phyloP scores from a whole-genome alignment of 2,113 vertebrate species.

The Laterallus jamaicensis region DNA sequence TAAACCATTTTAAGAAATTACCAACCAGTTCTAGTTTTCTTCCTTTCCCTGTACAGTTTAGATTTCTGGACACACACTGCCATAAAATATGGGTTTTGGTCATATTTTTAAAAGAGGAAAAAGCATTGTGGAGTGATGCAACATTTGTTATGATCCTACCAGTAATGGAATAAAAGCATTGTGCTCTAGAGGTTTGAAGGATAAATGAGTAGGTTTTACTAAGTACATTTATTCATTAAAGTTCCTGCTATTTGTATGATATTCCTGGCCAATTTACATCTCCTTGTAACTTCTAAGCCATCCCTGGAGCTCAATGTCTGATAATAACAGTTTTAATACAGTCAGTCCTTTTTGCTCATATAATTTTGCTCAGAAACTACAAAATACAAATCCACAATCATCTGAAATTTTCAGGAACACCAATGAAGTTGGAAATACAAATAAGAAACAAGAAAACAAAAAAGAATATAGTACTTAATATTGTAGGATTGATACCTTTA shows the following conservation, averaged over 20 bases:
- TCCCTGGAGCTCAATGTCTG: not conserved
- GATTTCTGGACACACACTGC: not conserved
- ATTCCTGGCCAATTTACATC: not conserved
- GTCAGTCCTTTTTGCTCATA: not conserved
- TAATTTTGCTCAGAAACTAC: not conserved
- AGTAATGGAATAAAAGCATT: not conserved
- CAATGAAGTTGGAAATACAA: not conserved
- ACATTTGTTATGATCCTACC: not conserved
- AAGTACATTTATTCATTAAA: not conserved
- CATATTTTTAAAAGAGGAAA: not conserved
- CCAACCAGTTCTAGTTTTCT: not conserved
- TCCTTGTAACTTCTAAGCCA: not conserved
- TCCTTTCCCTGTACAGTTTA: not conserved
- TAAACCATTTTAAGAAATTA: not conserved
- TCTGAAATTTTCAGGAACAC: not conserved
- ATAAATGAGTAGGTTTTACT: not conserved
- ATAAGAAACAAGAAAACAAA: not conserved
- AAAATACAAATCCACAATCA: not conserved
- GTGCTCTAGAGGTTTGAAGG: not conserved
- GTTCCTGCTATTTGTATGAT: not conserved
- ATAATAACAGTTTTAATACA: not conserved
- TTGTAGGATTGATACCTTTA: not conserved
- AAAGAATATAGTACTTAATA: not conserved
- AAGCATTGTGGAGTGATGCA: not conserved
- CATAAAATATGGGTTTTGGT: not conserved